phyloP scores from a whole-genome alignment of 2,113 vertebrate species.

The Plestiodon gilberti region DNA sequence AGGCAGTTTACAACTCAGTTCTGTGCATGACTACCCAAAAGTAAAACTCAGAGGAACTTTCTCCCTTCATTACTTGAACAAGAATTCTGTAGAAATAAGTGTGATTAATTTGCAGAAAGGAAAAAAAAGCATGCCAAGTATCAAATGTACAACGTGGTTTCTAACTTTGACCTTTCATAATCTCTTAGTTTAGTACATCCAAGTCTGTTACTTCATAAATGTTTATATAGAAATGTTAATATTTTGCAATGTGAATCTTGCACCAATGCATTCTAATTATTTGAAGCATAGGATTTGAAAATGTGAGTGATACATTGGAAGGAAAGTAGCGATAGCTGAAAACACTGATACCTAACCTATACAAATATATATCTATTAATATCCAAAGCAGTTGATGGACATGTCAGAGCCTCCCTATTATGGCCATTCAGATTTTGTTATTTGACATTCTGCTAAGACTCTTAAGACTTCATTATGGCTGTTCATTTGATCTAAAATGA shows the following conservation, averaged over 20 bases:
- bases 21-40: neutral
- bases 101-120: neutral
- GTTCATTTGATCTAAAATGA: neutral
- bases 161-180: neutral
- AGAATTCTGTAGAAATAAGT: neutral
- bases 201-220: neutral
- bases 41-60: neutral
- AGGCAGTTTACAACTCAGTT: neutral
- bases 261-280: neutral
- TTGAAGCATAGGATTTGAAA: neutral
- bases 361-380: constrained; percentile 12
- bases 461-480: constrained; percentile 9
- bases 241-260: constrained; percentile 30
- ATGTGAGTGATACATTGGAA: neutral
- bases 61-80: neutral
- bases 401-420: neutral
- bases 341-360: neutral
- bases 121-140: neutral
- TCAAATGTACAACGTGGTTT: neutral
- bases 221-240: constrained; percentile 9
- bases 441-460: neutral
- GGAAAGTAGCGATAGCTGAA: neutral
- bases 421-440: neutral
- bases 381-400: neutral
- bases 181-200: neutral